Evolutionary conservation across 1,140 invertebrate species (phyloP).

Genomic region (Drosophila bipectinata): DNA sequence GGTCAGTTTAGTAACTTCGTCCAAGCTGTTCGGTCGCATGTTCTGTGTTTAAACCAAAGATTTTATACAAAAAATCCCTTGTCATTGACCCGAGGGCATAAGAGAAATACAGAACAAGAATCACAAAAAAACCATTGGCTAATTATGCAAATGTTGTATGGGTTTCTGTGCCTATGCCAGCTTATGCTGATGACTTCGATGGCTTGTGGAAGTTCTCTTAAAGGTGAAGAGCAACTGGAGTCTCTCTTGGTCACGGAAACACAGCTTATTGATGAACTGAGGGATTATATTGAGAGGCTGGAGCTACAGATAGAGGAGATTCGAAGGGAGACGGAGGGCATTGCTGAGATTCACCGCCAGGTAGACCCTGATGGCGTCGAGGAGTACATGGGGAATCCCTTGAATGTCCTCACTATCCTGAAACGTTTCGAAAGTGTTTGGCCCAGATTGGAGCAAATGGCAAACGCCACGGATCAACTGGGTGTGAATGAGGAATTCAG

Average conservation of each 20-base stretch:
- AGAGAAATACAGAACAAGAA: conserved; percentile 13
- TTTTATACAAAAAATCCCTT: conserved; percentile 13
- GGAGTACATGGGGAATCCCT: conserved; percentile 95
- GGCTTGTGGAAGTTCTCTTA: conserved; percentile 12
- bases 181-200: conserved; percentile 24
- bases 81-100: conserved; percentile 51
- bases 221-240: conserved; percentile 40
- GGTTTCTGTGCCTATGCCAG: conserved; percentile 45
- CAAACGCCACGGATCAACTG: conserved; percentile 33
- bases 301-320: conserved; percentile 46
- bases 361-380: conserved; percentile 90
- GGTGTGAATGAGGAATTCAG: neutral
- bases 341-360: conserved; percentile 89
- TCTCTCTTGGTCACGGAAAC: conserved; percentile 52
- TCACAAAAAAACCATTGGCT: conserved; percentile 2
- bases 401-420: conserved; percentile 98
- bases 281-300: conserved; percentile 55
- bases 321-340: conserved; percentile 67
- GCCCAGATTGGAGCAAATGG: conserved; percentile 84
- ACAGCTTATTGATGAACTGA: conserved; percentile 48
- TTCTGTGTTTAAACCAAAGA: conserved; percentile 1
- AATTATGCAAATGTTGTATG: conserved; percentile 63
- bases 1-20: conserved; percentile 46
- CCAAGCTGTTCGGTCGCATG: conserved; percentile 36
- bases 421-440: conserved; percentile 96